These are phyloP conservation scores for Drosophila falleni DNA, from an alignment of 2,888 invertebrate genomes.

Conservation along the genomic window DNA sequence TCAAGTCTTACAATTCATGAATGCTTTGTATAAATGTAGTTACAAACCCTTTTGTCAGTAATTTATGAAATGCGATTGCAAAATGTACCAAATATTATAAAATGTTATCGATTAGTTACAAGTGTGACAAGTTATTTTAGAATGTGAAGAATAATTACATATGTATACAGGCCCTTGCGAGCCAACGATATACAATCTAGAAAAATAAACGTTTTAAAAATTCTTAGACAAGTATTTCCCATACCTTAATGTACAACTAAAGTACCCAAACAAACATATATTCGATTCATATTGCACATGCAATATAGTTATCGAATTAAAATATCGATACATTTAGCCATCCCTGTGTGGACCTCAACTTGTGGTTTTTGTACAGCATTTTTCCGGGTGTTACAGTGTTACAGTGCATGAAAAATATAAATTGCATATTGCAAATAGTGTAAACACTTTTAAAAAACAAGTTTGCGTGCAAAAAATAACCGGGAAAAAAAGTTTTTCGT, in stretches of 20 bases:
- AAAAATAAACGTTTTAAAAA: too few species aligned
- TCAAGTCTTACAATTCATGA: too few species aligned
- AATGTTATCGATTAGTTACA: slow-evolving; percentile 5
- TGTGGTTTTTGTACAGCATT: slow-evolving; percentile 73
- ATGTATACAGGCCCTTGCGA: neutral
- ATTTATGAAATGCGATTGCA: neutral
- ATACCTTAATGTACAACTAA: neutral
- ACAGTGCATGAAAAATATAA: slow-evolving; percentile 73
- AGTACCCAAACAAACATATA: neutral
- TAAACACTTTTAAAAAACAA: slow-evolving; percentile 42
- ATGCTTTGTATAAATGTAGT: neutral
- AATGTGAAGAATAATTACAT: neutral
- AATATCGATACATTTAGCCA: slow-evolving; percentile 52
- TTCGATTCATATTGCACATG: slow-evolving; percentile 11
- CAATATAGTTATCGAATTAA: neutral
- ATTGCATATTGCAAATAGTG: slow-evolving; percentile 60
- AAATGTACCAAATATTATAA: neutral
- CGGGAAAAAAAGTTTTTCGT: slow-evolving; percentile 31
- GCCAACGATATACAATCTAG: too few species aligned
- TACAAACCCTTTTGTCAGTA: neutral
- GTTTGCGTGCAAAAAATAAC: slow-evolving; percentile 28
- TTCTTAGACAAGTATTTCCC: too few species aligned
- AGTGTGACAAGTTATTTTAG: neutral
- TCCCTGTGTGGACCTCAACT: slow-evolving; percentile 62
- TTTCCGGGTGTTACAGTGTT: slow-evolving; percentile 73